phyloP scores from a whole-genome alignment of 1,140 invertebrate genomes.

The Listronotus oregonensis region DNA sequence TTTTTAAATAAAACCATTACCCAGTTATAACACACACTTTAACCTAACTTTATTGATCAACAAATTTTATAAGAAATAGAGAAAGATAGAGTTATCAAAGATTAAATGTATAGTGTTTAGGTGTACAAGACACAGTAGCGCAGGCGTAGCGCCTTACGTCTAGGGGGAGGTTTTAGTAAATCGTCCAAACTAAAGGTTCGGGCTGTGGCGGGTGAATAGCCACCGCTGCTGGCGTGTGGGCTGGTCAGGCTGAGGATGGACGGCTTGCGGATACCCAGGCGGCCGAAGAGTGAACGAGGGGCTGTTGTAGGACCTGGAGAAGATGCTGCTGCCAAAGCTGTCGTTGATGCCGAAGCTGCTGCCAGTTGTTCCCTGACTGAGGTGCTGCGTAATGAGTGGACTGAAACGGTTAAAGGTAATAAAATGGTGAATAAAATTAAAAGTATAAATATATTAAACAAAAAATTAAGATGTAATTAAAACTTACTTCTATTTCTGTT shows the following conservation, averaged over 20 bases:
- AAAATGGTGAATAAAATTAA: neutral
- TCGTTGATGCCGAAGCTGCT: constrained; percentile 48
- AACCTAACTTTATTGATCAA: too few species aligned
- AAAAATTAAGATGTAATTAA: constrained; percentile 43
- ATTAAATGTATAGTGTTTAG: constrained; percentile 7
- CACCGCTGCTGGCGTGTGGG: constrained; percentile 59
- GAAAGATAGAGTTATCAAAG: constrained; percentile 5
- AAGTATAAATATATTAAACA: neutral
- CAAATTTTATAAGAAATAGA: constrained; percentile 4
- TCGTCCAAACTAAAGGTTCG: constrained; percentile 82
- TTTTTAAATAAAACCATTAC: too few species aligned
- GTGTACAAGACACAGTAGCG: constrained; percentile 35
- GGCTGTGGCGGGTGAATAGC: constrained; percentile 58
- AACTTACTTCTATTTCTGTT: constrained; percentile 65
- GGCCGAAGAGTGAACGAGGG: constrained; percentile 70
- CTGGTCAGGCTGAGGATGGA: constrained; percentile 74
- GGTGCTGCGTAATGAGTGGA: constrained; percentile 49
- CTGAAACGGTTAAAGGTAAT: constrained; percentile 16
- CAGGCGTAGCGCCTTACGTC: constrained; percentile 65
- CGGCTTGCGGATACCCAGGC: constrained; percentile 79
- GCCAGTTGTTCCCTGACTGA: constrained; percentile 57
- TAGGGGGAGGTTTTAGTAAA: constrained; percentile 73
- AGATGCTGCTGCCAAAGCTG: constrained; percentile 53
- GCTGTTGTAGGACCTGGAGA: constrained; percentile 52
- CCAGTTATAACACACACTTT: too few species aligned